Evolutionary conservation across 2,113 vertebrate species (phyloP), one percentile per base, ranked within the genome.

Genomic region (Variabilichromis moorii): DNA sequence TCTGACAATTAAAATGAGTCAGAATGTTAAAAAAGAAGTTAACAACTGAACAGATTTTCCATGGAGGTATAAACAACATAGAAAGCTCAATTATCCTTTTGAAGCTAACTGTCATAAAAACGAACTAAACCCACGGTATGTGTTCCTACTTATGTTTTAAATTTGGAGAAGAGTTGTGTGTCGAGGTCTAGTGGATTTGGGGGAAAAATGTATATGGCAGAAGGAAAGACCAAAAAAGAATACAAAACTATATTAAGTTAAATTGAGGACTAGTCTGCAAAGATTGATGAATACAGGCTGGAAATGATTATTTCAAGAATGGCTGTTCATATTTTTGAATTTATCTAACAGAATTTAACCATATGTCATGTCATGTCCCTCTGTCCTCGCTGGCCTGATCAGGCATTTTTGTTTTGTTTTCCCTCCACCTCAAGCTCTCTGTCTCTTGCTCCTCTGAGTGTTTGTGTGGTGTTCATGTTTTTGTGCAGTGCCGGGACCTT

Each of bases 41-140:
- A 76, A 78, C 16, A 50, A 78, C 9, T 50, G 16, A 50, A 78
- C 16, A 4, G 26, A 50, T 50, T 31, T 78, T 50, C 16, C 42
- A 78, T n/a, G 9, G 17, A 78, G 71, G 4, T 50, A 50, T n/a
- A 50, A 78, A 78, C 42, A 50, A 12, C 45, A 50, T 31, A 50
- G 71, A 50, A 50, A 3, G 4, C 1, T 78, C 17, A 13, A 31
- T 31, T 78, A 47, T 78, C 14, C 24, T 47, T 76, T 47, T 76
- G 24, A 76, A 76, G 71, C 21, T 50, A 76, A 31, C 71, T 19
- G 9, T 76, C 24, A 7, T 12, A 19, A 76, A 63, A 76, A 76
- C 1, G 0, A 45, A 11, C 40, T 47, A 19, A 47, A 76, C 16
- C 24, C 6, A 4, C 3, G 6, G 1, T 50, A 16, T 12, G 24